Base-by-base conservation (phyloP, 2,797 vertebrate genomes). In the Megaceryle alcyon region DNA sequence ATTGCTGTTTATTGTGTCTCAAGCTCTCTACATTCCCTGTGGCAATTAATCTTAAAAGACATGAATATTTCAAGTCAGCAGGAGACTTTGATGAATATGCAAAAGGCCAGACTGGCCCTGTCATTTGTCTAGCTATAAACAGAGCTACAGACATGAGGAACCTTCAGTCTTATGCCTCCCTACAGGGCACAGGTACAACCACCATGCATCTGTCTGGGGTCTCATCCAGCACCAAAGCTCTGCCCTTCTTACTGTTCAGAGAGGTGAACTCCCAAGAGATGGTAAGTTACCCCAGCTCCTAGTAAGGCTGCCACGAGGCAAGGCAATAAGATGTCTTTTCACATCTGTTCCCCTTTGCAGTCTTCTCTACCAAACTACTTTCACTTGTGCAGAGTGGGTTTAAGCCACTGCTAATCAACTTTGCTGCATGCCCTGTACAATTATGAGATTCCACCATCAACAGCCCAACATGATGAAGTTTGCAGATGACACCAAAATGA, bases 61-160 rank as follows among this genome's bases (percentile, higher is more conserved):
- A 71, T 66, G 20, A 95, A 86, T 85, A 78, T 87, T 92, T 92
- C 65, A 91, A 63, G 26, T 71, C 65, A 90, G 29, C 39, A 81
- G 61, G 33, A 92, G 20, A 46, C 29, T 68, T 72, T 78, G 61
- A 93, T 80, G 41, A 93, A 86, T 72, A 92, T 48, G 43, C 35
- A 92, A 73, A 71, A 81, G 61, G 28, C 66, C 51, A 80, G 64
- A 43, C 7, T 4, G 2, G 41, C n/a, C 10, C 64, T 85, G 21
- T 65, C 33, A 71, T 85, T 89, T 86, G 23, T 65, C 75, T 75
- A 39, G 23, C 54, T 91, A 29, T 37, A 81, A 90, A 53, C 37
- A 66, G 51, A 85, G 23, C 23, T 82, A 43, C 21, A 75, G 21
- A 48, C 59, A 48, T 1, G 56, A 79, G 29, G 22, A 88, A 51